Base-by-base conservation (phyloP, 2,113 vertebrate species). In the Lethenteron reissneri region DNA sequence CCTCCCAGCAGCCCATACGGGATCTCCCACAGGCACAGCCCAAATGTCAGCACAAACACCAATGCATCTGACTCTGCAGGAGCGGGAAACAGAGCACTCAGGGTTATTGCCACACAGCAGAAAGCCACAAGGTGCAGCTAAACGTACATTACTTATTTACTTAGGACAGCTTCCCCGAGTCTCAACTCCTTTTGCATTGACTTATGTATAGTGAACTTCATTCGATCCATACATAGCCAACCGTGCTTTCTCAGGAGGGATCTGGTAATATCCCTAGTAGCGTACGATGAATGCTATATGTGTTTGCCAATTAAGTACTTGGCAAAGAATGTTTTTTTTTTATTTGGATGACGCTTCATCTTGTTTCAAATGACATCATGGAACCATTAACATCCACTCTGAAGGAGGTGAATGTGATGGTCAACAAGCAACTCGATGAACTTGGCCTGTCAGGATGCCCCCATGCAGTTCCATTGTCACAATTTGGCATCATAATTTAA, bases 21-120 rank as follows among this genome's bases (percentile, higher is more conserved):
- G 58, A 97, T 77, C 79, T 90, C 84, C 94, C 94, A 97, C 80
- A 97, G 88, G 74, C 89, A 88, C 57, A 95, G 71, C 77, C 90
- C 76, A 77, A 97, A 92, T 0, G 94, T 97, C 73, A 83, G 80
- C 0, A 76, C 70, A 58, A 97, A 86, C 1, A 92, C 88, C 72
- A 94, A 74, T 70, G 96, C 76, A 77, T 97, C 94, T 75, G 86
- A 76, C 76, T 82, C 94, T 97, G 76, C n/a, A 59, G 57, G 70
- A 19, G 9, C 73, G 2, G 78, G 1, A 11, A 72, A 72, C 9
- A 17, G 58, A 57, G 25, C 11, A 19, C 2, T 3, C 12, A 58
- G 10, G 4, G 70, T 4, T 10, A 56, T 11, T 9, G 57, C 15
- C 10, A 56, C 3, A 17, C 3, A 60, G 21, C 12, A 13, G 15